These are phyloP conservation scores for Petrosia ficiformis DNA, from an alignment of 37 sponge, comb jelly and placozoan species.

Conservation along the genomic window DNA sequence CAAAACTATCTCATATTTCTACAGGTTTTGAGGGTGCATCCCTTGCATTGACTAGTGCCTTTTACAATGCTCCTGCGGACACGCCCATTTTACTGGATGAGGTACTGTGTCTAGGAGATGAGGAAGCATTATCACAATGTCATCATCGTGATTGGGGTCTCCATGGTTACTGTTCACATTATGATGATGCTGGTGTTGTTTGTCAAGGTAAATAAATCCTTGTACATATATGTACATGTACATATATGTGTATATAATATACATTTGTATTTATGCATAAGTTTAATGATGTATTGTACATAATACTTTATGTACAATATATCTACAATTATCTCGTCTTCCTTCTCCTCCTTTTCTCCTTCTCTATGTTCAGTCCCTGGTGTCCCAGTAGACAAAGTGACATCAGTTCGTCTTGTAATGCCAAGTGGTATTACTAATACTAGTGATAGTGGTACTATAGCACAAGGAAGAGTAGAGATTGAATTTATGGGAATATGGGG, in stretches of 20 bases:
- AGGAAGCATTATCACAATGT: conserved; percentile 45
- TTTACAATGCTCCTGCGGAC: too few species aligned
- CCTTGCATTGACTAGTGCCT: too few species aligned
- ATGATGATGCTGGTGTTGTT: conserved; percentile 75
- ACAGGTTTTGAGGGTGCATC: conserved; percentile 45
- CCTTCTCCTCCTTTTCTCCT: too few species aligned
- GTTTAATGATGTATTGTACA: background rate
- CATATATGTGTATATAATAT: too few species aligned
- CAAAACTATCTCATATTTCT: too few species aligned
- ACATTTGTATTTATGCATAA: background rate
- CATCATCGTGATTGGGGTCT: conserved; percentile 39
- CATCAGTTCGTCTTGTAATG: background rate
- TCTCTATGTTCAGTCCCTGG: too few species aligned
- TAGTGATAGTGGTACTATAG: background rate
- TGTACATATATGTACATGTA: too few species aligned
- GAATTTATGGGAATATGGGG: background rate
- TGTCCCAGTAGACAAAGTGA: background rate
- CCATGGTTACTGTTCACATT: conserved; percentile 54
- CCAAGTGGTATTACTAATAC: background rate
- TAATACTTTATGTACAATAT: background rate
- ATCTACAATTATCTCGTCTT: too few species aligned
- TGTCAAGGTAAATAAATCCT: conserved; percentile 49
- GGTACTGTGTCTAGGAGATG: conserved; percentile 54
- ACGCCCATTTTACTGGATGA: conserved; percentile 55
- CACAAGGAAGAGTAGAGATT: background rate